Base-by-base conservation (phyloP, 53 echinoderm and acorn worm species). In the Paracentrotus lividus region DNA sequence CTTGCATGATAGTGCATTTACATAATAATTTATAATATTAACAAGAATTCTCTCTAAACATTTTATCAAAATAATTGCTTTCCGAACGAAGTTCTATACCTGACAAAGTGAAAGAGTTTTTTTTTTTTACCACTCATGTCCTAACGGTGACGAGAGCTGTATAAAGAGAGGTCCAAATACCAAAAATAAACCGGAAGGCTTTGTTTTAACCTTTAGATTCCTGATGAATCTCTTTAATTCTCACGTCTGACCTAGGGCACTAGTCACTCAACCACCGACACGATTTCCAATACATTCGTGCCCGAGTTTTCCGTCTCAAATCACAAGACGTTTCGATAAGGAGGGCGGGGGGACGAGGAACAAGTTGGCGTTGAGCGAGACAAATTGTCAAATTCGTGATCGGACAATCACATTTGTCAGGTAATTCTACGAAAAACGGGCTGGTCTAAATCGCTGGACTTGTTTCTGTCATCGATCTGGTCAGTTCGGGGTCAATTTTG, bases 401-500 rank as follows among this genome's bases (percentile, higher is more conserved):
- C 34, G 55, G 36, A 87, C 87, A 87, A 87, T 87, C 56, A 87
- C 87, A 87, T 55, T 87, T 56, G 18, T 56, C 33, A 27, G 33
- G 55, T 29, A 16, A 64, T 89, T 89, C 89, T 27, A 43, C 42
- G 89, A 89, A 89, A 89, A 65, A 31, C 45, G 4, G 23, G 43
- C n/a, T n/a, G 89, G 58, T 51, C 38, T 61, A 64, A 27, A 55
- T 33, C 44, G n/a, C n/a, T n/a, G 89, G 36, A 36, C 86, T 54
- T 64, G 23, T 43, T 65, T 42, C 89, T 89, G 89, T 56, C 81
- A 81, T 45, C 81, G 3, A 47, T 81, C n/a, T 44, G 64, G 89
- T 61, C 89, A 89, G 60, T 26, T 89, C 27, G 89, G 64, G 89
- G 89, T 89, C 89, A 89, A 42, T 89, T 89, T 89, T 89, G 89